Conservation (phyloP, 2,113 vertebrate species). For the Crotalus horridus region DNA sequence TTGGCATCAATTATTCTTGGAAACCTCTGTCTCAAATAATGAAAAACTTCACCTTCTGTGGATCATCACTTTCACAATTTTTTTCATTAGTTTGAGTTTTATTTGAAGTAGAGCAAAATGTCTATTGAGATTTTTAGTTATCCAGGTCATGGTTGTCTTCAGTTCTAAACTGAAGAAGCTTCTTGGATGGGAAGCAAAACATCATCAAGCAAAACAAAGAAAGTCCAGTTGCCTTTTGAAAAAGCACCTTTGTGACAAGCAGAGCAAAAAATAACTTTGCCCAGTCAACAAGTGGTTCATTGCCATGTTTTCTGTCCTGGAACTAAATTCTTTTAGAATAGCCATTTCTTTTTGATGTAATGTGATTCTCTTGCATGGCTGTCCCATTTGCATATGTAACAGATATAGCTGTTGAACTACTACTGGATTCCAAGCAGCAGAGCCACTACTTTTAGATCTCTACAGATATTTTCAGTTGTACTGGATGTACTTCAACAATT, state of each 20-base stretch:
- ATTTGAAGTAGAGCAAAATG: neutral
- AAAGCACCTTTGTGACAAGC: neutral
- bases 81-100: neutral
- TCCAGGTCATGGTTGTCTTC: neutral
- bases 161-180: neutral
- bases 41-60: neutral
- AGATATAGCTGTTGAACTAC: no score
- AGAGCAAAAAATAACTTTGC: neutral
- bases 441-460: neutral
- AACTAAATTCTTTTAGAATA: neutral
- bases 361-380: neutral
- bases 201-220: neutral
- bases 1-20: neutral
- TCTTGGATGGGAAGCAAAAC: neutral
- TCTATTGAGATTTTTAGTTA: neutral
- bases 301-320: neutral
- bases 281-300: neutral
- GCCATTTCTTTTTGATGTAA: neutral
- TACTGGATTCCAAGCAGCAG: neutral
- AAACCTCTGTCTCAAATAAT: neutral
- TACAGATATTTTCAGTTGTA: neutral
- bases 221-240: neutral
- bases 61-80: neutral
- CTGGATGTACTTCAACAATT: neutral
- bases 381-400: neutral